Conservation (phyloP, 2,888 invertebrate genomes). For the Gymnocheta viridis region DNA sequence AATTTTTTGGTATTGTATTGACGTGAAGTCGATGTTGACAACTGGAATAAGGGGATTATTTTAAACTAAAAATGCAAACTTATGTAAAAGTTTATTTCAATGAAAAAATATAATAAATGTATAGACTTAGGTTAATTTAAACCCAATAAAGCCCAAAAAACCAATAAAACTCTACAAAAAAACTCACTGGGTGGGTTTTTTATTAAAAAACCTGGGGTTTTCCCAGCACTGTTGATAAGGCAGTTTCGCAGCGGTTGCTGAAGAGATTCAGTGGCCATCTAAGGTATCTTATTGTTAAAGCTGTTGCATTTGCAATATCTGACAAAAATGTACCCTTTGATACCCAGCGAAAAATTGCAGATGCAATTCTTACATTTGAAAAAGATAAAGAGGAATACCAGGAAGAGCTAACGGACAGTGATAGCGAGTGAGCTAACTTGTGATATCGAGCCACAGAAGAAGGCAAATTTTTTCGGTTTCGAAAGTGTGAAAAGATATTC, state of each 20-base stretch:
- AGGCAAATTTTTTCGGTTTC: not conserved
- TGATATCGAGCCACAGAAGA: conserved; percentile 8
- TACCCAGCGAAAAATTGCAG: not conserved
- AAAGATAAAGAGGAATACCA: not conserved
- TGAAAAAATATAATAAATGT: no score
- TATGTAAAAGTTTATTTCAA: no score
- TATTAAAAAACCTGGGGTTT: no score
- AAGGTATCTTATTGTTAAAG: not conserved
- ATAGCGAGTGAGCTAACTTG: not conserved
- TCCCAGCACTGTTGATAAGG: no score
- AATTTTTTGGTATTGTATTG: no score
- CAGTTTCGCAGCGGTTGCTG: not conserved
- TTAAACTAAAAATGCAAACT: no score
- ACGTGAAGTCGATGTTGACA: no score
- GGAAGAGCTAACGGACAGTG: not conserved
- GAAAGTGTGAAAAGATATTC: conserved; percentile 19
- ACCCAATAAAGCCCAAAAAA: no score
- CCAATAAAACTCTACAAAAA: no score
- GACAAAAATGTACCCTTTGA: not conserved
- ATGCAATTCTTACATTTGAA: conserved; percentile 9
- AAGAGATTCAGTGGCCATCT: not conserved
- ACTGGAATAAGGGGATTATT: no score
- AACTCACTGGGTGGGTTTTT: no score
- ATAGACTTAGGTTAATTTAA: no score
- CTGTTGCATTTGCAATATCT: not conserved